Base-by-base conservation (phyloP, 2,797 vertebrate species). In the Parotocinclus haroldoi region DNA sequence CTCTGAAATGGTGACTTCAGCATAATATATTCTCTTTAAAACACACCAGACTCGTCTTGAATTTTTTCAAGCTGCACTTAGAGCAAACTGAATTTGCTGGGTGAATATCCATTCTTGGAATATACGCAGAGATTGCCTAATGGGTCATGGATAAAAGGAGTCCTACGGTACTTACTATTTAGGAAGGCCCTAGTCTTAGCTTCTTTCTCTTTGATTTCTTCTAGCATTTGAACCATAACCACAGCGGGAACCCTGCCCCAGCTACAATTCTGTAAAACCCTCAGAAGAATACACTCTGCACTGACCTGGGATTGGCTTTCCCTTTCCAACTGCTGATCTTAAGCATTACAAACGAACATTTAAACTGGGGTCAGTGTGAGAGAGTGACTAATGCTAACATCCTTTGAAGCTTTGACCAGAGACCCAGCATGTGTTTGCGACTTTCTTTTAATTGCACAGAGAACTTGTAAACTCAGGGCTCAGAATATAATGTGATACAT, bases 361-460 rank as follows among this genome's bases (percentile, higher is more conserved):
- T 39, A 64, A 65, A 57, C 42, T 70, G 63, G 49, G 50, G 59
- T 67, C 52, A 69, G 45, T 49, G 37, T 58, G 49, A 44, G 48
- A 39, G 27, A 66, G 39, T 13, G 17, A 37, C 9, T 40, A 19
- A 53, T 55, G 56, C 53, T 16, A 59, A 36, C 58, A 60, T 54
- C 57, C 79, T 80, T 58, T 65, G 68, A 79, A 79, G 71, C 68
- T 76, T 10, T 72, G 73, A 72, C 55, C 54, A 67, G 62, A 69
- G 37, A 52, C 58, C 62, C 61, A 37, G 46, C 64, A 17, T 19
- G 61, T 60, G 59, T 42, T 66, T 52, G 40, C 17, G 40, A 56
- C 13, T 63, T 69, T 70, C 64, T 57, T 67, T 57, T 75, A 58
- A 66, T 69, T 73, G 73, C 57, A 66, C 39, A 66, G 58, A 27